Base-by-base conservation (phyloP, 2,888 invertebrate species). In the Petrolisthes cinctipes region DNA sequence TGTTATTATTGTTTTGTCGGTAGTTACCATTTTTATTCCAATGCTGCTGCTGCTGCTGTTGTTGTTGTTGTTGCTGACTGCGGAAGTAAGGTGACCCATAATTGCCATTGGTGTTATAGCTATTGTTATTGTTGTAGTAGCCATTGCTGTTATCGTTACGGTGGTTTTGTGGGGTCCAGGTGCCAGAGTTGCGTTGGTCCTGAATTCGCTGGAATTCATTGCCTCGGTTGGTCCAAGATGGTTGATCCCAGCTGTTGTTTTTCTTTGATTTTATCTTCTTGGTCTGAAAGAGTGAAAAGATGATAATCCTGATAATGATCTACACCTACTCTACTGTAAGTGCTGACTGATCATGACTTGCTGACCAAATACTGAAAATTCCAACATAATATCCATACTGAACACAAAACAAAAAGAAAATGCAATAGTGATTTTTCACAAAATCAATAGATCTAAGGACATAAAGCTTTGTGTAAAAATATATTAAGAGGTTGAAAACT, bases 121-220 rank as follows among this genome's bases (percentile, higher is more conserved):
- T 79, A 5, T 4, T n/a, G 17, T 54, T 54, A n/a, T 23, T 20
- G 80, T 61, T 20, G 61, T 80, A 23, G 57, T 20, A 23, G 61
- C 37, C 61, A 54, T 56, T 5, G n/a, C n/a, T 53, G 79, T 79
- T 51, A 54, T 82, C 54, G 81, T 73, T 81, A 53, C 66, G 73
- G 73, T 56, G 51, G 53, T 83, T 53, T 20, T 56, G 83, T 11
- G 75, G 5, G 81, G 81, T 81, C 6, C 81, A 51, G 5, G 54
- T 75, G 20, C 85, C 80, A 37, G 82, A 78, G 23, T 86, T 83
- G 37, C 82, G 56, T 17, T 78, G 23, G 3, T 86, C 86, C 61
- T 86, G 86, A 37, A 86, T 51, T 5, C 79, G 66, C n/a, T 86
- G 86, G 71, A 86, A 86, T 11, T 68, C 83, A 53, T 86, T 86